A percentile compares a stretch with the other conserved stretches of the same genome.
Evolutionary conservation across 23 tunicate species (phyloP).

Genomic region (Styela plicata): DNA sequence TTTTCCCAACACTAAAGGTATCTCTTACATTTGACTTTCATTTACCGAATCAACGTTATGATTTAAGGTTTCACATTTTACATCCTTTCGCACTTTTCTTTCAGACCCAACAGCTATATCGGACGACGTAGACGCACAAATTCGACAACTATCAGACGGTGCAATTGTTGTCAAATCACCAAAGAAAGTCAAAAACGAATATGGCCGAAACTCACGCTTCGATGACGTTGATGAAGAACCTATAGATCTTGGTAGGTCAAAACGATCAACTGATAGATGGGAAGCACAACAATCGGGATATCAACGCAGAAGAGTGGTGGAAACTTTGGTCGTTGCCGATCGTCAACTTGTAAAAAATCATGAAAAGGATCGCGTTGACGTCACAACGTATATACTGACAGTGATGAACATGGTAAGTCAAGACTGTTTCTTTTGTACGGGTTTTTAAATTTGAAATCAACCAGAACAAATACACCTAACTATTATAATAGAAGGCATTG

Average conservation of each 20-base stretch:
- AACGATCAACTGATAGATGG: neutral
- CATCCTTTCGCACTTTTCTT: too few relatives aligned
- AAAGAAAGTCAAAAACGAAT: neutral
- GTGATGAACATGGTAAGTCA: conserved; percentile 92
- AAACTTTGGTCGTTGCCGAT: conserved; percentile 94
- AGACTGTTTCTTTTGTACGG: too few relatives aligned
- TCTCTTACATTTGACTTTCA: too few relatives aligned
- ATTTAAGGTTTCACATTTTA: too few relatives aligned
- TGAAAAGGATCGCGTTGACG: conserved; percentile 70
- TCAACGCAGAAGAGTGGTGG: conserved; percentile 47
- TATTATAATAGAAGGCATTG: too few relatives aligned
- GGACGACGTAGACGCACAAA: conserved; percentile 15
- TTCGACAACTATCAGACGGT: conserved; percentile 31
- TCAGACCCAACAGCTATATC: conserved; percentile 29
- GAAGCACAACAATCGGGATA: neutral
- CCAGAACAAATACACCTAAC: too few relatives aligned
- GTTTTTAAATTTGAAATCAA: too few relatives aligned
- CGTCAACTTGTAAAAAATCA: conserved; percentile 69
- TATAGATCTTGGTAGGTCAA: neutral
- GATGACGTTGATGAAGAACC: neutral
- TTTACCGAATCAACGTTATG: too few relatives aligned
- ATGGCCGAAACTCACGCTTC: neutral
- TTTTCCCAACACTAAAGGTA: too few relatives aligned
- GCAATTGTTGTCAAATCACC: conserved; percentile 29
- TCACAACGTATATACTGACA: conserved; percentile 88